These are phyloP conservation scores for Grapholita molesta DNA, from an alignment of 1,140 invertebrate species.

Conservation along the genomic window DNA sequence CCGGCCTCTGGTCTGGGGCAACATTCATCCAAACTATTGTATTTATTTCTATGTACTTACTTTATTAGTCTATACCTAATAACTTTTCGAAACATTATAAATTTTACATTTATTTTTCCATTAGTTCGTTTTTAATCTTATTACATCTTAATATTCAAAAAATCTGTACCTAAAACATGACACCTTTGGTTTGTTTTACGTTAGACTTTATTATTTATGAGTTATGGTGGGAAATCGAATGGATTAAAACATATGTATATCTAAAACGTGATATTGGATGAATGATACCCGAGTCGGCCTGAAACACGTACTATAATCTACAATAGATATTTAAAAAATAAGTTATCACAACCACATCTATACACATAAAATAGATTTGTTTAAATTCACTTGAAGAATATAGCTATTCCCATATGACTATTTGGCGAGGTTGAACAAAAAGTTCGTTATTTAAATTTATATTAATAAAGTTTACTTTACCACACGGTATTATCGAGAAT, in stretches of 20 bases:
- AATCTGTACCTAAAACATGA: no score
- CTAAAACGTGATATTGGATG: conserved; percentile 33
- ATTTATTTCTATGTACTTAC: no score
- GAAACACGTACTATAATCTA: conserved; percentile 66
- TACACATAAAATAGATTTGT: conserved; percentile 43
- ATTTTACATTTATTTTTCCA: no score
- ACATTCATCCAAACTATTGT: conserved; percentile 33
- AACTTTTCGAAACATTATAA: no score
- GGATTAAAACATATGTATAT: background rate
- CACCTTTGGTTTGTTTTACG: background rate
- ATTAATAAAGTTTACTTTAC: no score
- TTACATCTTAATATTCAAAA: no score
- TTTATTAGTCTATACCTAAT: no score
- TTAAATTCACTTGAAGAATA: conserved; percentile 24
- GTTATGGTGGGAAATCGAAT: background rate
- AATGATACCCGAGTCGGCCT: conserved; percentile 35
- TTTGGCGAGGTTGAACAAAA: background rate
- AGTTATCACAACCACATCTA: conserved; percentile 73
- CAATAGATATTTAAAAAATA: conserved; percentile 50
- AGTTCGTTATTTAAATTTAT: no score
- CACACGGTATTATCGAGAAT: background rate
- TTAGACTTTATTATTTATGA: background rate
- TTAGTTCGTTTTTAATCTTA: no score
- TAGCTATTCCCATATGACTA: background rate
- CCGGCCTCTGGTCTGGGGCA: conserved; percentile 46